These are phyloP conservation scores for Tachysurus fulvidraco DNA, from an alignment of 2,113 vertebrate species.

Conservation along the genomic window DNA sequence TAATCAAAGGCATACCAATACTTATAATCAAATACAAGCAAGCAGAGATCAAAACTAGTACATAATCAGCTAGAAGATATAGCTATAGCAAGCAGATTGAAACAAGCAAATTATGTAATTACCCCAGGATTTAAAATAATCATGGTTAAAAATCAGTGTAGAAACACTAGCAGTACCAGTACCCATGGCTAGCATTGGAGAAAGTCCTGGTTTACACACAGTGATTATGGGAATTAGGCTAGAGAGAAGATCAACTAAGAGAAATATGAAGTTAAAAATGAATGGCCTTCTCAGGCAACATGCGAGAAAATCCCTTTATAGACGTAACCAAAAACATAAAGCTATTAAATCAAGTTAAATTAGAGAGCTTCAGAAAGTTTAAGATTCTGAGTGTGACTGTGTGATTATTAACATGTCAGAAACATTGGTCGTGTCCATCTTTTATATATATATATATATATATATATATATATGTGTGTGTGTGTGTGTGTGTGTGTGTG, in stretches of 20 bases:
- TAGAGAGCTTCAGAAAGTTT: too few relatives aligned
- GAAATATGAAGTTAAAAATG: conserved; percentile 44
- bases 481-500: too few relatives aligned
- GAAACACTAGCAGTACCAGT: not conserved
- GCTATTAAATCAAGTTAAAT: not conserved
- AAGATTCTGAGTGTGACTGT: not conserved
- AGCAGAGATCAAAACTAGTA: not conserved
- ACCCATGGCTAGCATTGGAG: not conserved
- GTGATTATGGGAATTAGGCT: not conserved
- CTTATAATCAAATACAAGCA: not conserved
- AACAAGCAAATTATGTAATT: not conserved
- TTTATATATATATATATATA: conserved; percentile 35
- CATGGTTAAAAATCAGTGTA: not conserved
- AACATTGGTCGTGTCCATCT: not conserved
- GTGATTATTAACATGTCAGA: not conserved
- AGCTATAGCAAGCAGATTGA: not conserved
- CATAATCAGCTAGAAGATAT: not conserved
- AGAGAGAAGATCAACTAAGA: not conserved
- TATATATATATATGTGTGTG: conserved; percentile 43
- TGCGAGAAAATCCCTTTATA: not conserved
- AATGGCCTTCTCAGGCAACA: not conserved
- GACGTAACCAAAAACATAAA: not conserved
- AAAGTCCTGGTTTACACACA: not conserved
- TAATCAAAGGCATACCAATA: not conserved
- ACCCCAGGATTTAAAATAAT: too few relatives aligned